Evolutionary conservation across 2,797 vertebrate species (phyloP).

Genomic region (Apogon hyalosoma): DNA sequence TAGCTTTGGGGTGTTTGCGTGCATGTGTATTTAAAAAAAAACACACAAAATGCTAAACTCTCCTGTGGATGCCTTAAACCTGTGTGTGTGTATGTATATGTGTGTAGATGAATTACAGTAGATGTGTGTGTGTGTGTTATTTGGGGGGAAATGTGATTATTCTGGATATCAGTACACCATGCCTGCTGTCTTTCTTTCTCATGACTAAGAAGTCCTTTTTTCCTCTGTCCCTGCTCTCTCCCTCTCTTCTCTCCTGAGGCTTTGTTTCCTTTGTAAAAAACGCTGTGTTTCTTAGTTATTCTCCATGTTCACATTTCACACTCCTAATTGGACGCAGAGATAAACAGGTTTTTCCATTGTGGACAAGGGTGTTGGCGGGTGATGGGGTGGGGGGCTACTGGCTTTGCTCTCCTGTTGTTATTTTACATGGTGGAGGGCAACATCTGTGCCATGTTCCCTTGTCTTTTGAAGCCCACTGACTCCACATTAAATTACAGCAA

Average conservation of each 20-base stretch:
- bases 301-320: constrained; percentile 85
- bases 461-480: constrained; percentile 73
- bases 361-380: constrained; percentile 44
- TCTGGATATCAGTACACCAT: constrained; percentile 80
- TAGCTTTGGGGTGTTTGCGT: constrained; percentile 41
- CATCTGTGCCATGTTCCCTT: constrained; percentile 67
- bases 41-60: constrained; percentile 47
- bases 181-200: constrained; percentile 64
- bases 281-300: constrained; percentile 83
- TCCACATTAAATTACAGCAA: constrained; percentile 74
- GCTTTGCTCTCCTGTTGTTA: constrained; percentile 63
- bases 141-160: constrained; percentile 80
- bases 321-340: constrained; percentile 83
- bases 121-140: constrained; percentile 31
- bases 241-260: constrained; percentile 68
- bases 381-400: constrained; percentile 32
- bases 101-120: constrained; percentile 32
- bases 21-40: constrained; percentile 20
- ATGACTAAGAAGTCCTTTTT: constrained; percentile 58
- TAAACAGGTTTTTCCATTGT: constrained; percentile 81
- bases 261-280: constrained; percentile 86
- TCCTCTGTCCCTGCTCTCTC: constrained; percentile 35
- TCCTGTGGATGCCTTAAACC: constrained; percentile 69
- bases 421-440: constrained; percentile 70
- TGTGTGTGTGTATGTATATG: constrained; percentile 27